Percentiles rank a stretch among this genome's conserved stretches.
Evolutionary conservation across 2,888 invertebrate species (phyloP).

Genomic region (Harpalus rubripes): DNA sequence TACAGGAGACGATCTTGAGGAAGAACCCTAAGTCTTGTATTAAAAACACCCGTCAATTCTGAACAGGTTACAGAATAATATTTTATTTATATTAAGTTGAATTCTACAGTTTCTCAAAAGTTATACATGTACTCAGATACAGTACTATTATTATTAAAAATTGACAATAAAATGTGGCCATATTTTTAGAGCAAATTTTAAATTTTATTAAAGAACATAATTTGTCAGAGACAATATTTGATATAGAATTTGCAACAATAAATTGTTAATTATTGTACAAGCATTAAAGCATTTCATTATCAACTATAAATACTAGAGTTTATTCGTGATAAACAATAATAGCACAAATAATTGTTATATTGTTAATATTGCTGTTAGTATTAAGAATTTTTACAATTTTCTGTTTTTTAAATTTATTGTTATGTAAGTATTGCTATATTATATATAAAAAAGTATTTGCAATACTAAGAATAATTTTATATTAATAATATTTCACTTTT

Average conservation of each 20-base stretch:
- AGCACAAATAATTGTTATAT: constrained; percentile 55
- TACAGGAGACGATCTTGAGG: constrained; percentile 78
- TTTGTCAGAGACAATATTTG: constrained; percentile 35
- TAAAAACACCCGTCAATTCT: constrained; percentile 16
- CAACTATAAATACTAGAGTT: constrained; percentile 5
- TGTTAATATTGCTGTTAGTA: constrained; percentile 57
- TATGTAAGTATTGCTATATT: constrained; percentile 24
- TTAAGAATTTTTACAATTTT: constrained; percentile 52
- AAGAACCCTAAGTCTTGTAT: constrained; percentile 70
- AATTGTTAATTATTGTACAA: constrained; percentile 16
- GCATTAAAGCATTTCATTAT: background rate
- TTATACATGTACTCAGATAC: background rate
- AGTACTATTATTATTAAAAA: background rate
- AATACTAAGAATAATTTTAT: constrained; percentile 38
- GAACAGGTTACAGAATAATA: background rate
- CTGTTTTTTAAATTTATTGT: background rate
- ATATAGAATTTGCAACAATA: constrained; percentile 11
- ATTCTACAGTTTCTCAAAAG: background rate
- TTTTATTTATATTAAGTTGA: background rate
- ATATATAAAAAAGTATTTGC: constrained; percentile 18
- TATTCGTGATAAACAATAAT: constrained; percentile 46
- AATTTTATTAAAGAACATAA: constrained; percentile 3
- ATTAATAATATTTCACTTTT: background rate
- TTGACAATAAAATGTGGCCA: constrained; percentile 29
- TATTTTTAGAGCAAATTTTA: constrained; percentile 39